Base-by-base conservation (phyloP, 2,888 invertebrate genomes). In the Nyleta sp. region DNA sequence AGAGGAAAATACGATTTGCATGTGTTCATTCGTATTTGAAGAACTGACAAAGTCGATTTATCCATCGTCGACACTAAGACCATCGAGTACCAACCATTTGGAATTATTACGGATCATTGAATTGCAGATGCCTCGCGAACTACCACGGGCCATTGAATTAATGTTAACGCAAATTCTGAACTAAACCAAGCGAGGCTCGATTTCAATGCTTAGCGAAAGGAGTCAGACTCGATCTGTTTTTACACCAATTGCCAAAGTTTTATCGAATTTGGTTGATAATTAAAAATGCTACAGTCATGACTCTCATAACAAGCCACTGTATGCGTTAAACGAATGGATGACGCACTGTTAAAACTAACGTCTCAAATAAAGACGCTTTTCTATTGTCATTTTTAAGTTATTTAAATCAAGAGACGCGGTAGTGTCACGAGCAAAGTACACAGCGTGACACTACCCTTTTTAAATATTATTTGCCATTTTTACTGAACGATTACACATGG, bases 51-150 rank as follows among this genome's bases (percentile, higher is more conserved):
- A 79, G 50, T 60, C 42, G 71, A 59, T 67, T 72, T 68, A 68
- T 68, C 75, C 52, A 31, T 18, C 53, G 57, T 64, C 59, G 65
- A 60, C 65, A 40, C 55, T 64, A 65, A 35, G 70, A 62, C 60
- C 35, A 65, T 60, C 62, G 55, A 60, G 70, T 65, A 52, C 48
- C 76, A 77, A 74, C 65, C 80, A 77, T 82, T 84, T 72, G 65
- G 78, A 80, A 76, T 84, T 84, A 84, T 85, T 84, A 83, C 80
- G 78, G 84, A 85, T 85, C 84, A 84, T 86, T 87, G 85, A 86
- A 86, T 86, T 85, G 85, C 84, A 86, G 84, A 85, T 86, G 80
- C 64, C 62, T 57, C 78, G 62, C 70, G 75, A 79, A 72, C 74
- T 67, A 78, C 80, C 74, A 78, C 75, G 50, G 70, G 77, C 82